These are phyloP conservation scores for Pachycephala philippinensis DNA, from an alignment of 2,113 vertebrate species.

Conservation along the genomic window DNA sequence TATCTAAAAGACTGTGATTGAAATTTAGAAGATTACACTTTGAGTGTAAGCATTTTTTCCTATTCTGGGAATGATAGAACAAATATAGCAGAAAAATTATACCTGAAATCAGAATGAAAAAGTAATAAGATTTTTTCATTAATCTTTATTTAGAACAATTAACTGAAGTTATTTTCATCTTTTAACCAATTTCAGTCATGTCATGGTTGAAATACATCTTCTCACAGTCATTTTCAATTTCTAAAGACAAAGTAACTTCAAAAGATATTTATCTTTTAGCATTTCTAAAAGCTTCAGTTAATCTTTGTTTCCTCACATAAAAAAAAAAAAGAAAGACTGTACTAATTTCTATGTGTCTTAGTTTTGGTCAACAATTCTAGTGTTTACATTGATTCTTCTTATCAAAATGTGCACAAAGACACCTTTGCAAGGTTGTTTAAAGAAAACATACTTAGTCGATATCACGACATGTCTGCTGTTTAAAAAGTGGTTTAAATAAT, in stretches of 20 bases:
- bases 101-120: not conserved
- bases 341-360: not conserved
- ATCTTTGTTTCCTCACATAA: not conserved
- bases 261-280: not conserved
- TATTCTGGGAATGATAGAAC: not conserved
- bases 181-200: not conserved
- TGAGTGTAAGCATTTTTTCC: not conserved
- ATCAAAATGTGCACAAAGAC: not conserved
- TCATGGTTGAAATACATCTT: not conserved
- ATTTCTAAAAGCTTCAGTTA: not conserved
- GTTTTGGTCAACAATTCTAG: not conserved
- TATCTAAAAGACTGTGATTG: not conserved
- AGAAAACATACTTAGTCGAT: not conserved
- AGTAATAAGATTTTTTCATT: not conserved
- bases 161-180: not conserved
- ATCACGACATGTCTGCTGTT: not conserved
- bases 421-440: not conserved
- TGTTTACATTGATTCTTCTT: not conserved
- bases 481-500: not conserved
- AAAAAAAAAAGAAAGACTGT: rapidly evolving
- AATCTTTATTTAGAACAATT: not conserved
- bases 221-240: not conserved
- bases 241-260: not conserved
- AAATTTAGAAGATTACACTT: not conserved
- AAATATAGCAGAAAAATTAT: not conserved